phyloP scores from a whole-genome alignment of 1,140 invertebrate genomes.

The Lepidurus couesii region DNA sequence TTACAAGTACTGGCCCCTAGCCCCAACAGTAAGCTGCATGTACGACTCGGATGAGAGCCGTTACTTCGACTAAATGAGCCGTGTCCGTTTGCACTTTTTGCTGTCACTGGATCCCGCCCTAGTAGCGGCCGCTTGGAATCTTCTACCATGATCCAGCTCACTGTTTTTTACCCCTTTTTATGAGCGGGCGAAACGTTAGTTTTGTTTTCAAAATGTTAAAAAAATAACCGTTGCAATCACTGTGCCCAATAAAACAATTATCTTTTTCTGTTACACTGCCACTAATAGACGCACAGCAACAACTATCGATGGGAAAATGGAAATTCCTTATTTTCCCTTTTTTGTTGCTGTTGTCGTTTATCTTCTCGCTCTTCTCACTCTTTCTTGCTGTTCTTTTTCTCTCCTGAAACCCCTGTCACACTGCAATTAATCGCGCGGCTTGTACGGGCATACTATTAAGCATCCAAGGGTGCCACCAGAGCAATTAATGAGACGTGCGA shows the following conservation, averaged over 20 bases:
- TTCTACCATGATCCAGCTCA: slow-evolving; percentile 3
- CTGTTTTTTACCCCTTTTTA: background rate
- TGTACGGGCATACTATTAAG: background rate
- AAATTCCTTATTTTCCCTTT: too few relatives aligned
- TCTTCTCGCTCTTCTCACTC: too few relatives aligned
- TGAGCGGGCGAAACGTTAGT: background rate
- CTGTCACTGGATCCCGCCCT: background rate
- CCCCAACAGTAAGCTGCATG: background rate
- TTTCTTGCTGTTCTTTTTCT: background rate
- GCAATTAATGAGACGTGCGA: background rate
- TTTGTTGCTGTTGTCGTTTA: too few relatives aligned
- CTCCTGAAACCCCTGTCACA: background rate
- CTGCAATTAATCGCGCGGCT: background rate
- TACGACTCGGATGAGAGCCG: background rate
- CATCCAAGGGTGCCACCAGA: background rate
- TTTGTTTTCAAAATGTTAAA: too few relatives aligned
- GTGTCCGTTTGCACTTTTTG: background rate
- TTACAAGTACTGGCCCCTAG: background rate
- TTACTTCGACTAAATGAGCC: background rate
- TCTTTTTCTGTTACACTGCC: too few relatives aligned
- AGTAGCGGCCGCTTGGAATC: background rate
- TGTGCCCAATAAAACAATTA: too few relatives aligned
- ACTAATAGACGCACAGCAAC: too few relatives aligned
- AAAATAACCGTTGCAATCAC: too few relatives aligned
- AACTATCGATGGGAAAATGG: too few relatives aligned